Evolutionary conservation across 92 coral and sea anemone genomes (phyloP), one percentile per base, ranked within the genome.

Genomic region (Porites evermanni): DNA sequence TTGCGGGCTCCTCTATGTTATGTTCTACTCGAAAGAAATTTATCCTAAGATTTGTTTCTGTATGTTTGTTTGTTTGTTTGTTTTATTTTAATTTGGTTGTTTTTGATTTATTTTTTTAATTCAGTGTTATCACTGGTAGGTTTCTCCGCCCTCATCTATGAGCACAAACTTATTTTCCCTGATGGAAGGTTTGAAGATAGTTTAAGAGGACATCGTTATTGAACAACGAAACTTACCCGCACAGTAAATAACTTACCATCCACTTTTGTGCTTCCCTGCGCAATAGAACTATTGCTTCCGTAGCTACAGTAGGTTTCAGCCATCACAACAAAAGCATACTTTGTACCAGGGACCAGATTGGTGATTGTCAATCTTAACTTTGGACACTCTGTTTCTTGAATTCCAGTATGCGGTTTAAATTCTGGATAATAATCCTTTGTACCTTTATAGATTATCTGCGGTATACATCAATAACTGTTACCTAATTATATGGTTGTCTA

Each of bases 301-400:
- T 18, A 14, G 2, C 86, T 79, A 71, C 86, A 82, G 21, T 56
- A 44, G 9, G 86, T 69, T 53, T 51, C 16, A n/a, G 86, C 79
- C 12, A 67, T 53, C 20, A 82, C 79, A 17, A 38, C 21, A 71
- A 82, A 82, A 21, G 47, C 21, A 53, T 82, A 82, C 63, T 65
- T 70, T 69, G 86, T 71, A 53, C 54, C 86, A 7, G 86, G 79
- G 59, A 70, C 70, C 12, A 82, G 79, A 58, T 76, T 70, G 47
- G 47, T 38, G 47, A 38, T 38, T 12, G 61, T 64, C 58, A 84
- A 24, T n/a, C 20, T 44, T 26, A 10, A 14, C 44, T 67, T 63
- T 19, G 70, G 58, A 13, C 3, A 26, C 16, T 52, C 29, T 12
- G 50, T 70, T 26, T 44, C 18, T 12, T 21, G 4, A 8, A 8